Evolutionary conservation across 2,888 invertebrate species (phyloP), one percentile per base, ranked within the genome.

Genomic region (Rhamphomyia laevipes): DNA sequence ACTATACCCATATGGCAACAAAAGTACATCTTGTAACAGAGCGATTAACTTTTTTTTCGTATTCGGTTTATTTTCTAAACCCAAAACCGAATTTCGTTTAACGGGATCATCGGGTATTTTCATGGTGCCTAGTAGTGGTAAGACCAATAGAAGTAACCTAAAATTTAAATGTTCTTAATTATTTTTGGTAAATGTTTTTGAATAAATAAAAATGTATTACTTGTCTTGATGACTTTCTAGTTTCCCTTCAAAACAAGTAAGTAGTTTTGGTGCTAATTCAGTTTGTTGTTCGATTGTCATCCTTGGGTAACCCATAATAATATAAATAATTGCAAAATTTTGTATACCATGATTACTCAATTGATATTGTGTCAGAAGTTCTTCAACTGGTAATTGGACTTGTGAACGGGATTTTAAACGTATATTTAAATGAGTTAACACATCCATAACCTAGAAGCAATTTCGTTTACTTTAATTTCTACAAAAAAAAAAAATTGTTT

Each of bases 261-360:
- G 70, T 48, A 94, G 70, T 51, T 77, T 74, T 6, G 91, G 86
- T 13, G 87, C 77, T 51, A 92, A 68, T 54, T 79, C 78, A 6
- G 82, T 75, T 68, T 91, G 91, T 61, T 85, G 80, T 11, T 81
- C 82, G 44, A 78, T 70, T 12, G 83, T 77, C 58, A 93, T 71
- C 47, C 94, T 76, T 1, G 92, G 90, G 71, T 81, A 94, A 10
- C 94, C 94, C 78, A 91, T 79, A 63, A 89, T 91, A 53, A 95
- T 84, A 66, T 94, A 95, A 59, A 95, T 89, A 49, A 94, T 88
- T 12, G 90, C 81, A 65, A 95, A 94, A 69, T 95, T 95, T 85
- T 92, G 74, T 17, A 77, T 77, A 82, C 85, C 74, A 82, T 91
- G 62, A 81, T 79, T 73, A 6, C 86, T 80, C 60, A 87, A 84